A percentile compares a stretch with the other conserved stretches of the same genome.
These are phyloP conservation scores for Piscicola geometra DNA, from an alignment of 2,888 invertebrate species.

Conservation along the genomic window DNA sequence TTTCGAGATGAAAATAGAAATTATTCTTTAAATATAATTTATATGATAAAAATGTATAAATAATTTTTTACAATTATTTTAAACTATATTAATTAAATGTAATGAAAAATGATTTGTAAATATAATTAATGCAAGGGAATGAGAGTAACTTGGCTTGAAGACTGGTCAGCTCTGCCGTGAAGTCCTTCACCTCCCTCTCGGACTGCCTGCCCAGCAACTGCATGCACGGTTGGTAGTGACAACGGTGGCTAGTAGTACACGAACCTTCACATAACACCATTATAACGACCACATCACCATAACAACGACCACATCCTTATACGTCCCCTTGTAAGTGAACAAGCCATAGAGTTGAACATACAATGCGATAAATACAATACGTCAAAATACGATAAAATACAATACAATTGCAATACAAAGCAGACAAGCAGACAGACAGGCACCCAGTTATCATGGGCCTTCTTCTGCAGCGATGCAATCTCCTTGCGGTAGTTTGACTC, in stretches of 20 bases:
- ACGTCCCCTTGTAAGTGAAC: too few relatives aligned
- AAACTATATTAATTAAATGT: background rate
- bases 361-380: too few relatives aligned
- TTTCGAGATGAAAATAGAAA: background rate
- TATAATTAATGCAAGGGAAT: background rate
- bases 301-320: too few relatives aligned
- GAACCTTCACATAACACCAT: background rate
- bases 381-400: too few relatives aligned
- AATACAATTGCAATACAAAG: too few relatives aligned
- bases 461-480: background rate
- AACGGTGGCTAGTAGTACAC: too few relatives aligned
- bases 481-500: background rate
- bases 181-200: background rate
- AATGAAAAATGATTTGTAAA: too few relatives aligned
- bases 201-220: background rate
- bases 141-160: background rate
- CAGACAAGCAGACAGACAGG: too few relatives aligned
- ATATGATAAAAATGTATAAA: background rate
- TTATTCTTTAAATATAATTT: background rate
- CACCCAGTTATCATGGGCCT: constrained; percentile 11
- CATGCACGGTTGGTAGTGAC: background rate
- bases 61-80: background rate
- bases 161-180: background rate
- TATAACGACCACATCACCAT: background rate
- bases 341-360: too few relatives aligned